Base-by-base conservation (phyloP, 2,888 invertebrate species). In the Macrophya alboannulata region DNA sequence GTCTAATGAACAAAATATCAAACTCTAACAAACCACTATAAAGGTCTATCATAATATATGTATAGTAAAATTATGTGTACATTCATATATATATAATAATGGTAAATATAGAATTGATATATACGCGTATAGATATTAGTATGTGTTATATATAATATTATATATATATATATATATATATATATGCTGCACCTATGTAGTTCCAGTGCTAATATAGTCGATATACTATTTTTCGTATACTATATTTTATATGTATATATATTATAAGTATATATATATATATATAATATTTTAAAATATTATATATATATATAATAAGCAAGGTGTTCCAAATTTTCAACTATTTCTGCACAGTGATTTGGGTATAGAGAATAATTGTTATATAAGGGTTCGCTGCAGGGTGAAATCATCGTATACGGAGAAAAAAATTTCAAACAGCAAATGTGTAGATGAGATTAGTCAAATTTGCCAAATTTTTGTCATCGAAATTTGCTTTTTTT, bases 171-270 rank as follows among this genome's bases (percentile, higher is more conserved):
- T 31, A 31, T 31, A 31, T 31, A 31, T 31, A 31, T 2, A 12
- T 76, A 17, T 25, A 40, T 40, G 40, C 86, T 87, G 87, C 87
- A 87, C 86, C 86, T 87, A 88, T 86, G 87, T 87, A 87, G 86
- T 88, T 87, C 86, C 88, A 88, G 87, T 88, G 88, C 87, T 85
- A 85, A 85, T 86, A 77, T 31, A 59, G n/a, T 40, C n/a, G 37
- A 77, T 51, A 77, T 21, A 68, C 4, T 68, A 12, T 21, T 8
- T 45, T 21, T 45, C 40, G 43, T 74, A 43, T 68, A 9, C 4
- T 45, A 21, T n/a, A 74, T 74, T 74, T 12, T 43, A 45, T 31
- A 74, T 12, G 4, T 31, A 68, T 25, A 68, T n/a, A 31, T 17
- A 31, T 37, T 71, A 31, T 17, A 55, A 8, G 9, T 37, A 8